Evolutionary conservation across 2,888 invertebrate species (phyloP), one percentile per base, ranked within the genome.

Genomic region (Empis livida): DNA sequence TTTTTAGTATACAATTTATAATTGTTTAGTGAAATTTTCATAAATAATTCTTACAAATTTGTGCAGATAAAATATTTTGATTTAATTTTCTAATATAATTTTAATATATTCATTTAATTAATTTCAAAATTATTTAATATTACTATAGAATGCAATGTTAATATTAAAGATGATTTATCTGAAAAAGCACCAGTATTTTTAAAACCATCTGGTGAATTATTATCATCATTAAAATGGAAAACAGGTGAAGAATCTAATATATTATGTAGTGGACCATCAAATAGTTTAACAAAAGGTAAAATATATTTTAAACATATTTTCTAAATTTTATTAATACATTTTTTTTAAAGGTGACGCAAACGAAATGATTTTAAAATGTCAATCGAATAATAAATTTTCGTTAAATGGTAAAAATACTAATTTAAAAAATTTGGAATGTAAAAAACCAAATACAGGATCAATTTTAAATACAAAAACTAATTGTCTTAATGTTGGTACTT

Each of bases 401-500:
- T 4, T 32, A 13, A 43, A 43, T 32, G 43, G 43, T 16, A 31
- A 32, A 32, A 32, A 5, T 4, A 5, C 16, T 9, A 17, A 32
- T 32, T 2, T 32, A 1, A 30, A 10, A 8, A 43, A 10, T 10
- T 32, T 31, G 10, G 20, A 30, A 17, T 42, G 46, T 16, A 27
- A 27, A 20, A 27, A 17, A 11, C 5, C n/a, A 30, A 47, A 31
- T 27, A 42, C 20, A 14, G 47, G 20, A 9, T 39, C 39, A 17
- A 30, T 42, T n/a, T 38, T 27, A 10, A 40, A 44, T 15, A 35
- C 37, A 20, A 13, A 17, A 2, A 16, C 23, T 14, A 31, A 27
- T 10, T 53, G 51, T 38, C n/a, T 15, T 15, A 10, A 27, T 23
- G 39, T 41, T 35, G 53, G 51, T 17, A 42, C 15, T 5, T 13